Percentiles rank a stretch among this genome's conserved stretches.
Evolutionary conservation across 2,113 vertebrate genomes (phyloP).

Genomic region (Plecotus auritus): DNA sequence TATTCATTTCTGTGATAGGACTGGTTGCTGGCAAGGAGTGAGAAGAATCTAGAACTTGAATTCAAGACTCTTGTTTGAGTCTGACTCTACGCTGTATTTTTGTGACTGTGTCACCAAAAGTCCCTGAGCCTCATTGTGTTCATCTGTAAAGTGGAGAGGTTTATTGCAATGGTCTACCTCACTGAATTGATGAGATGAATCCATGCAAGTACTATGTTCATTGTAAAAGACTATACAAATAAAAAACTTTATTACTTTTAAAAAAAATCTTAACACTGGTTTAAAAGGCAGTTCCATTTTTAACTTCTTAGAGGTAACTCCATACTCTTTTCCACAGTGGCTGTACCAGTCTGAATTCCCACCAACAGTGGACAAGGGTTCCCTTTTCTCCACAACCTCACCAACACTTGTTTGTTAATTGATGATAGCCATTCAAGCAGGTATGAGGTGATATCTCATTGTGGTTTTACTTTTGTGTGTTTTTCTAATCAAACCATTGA

Average conservation of each 20-base stretch:
- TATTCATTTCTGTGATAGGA: background rate
- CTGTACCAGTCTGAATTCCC: background rate
- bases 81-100: background rate
- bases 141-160: background rate
- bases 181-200: background rate
- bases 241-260: background rate
- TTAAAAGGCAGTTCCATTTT: background rate
- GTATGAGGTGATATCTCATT: background rate
- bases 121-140: background rate
- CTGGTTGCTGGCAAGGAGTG: background rate
- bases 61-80: background rate
- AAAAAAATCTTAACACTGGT: background rate
- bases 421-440: background rate
- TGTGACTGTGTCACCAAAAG: background rate
- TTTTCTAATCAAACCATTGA: background rate
- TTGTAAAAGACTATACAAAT: background rate
- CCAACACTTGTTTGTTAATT: background rate
- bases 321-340: background rate
- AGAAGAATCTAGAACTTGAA: background rate
- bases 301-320: background rate
- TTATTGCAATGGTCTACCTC: background rate
- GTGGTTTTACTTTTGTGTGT: background rate
- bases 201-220: background rate
- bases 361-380: background rate
- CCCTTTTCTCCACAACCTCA: background rate